Conservation (phyloP, 2,888 invertebrate species). For the Standfussiana lucernea region DNA sequence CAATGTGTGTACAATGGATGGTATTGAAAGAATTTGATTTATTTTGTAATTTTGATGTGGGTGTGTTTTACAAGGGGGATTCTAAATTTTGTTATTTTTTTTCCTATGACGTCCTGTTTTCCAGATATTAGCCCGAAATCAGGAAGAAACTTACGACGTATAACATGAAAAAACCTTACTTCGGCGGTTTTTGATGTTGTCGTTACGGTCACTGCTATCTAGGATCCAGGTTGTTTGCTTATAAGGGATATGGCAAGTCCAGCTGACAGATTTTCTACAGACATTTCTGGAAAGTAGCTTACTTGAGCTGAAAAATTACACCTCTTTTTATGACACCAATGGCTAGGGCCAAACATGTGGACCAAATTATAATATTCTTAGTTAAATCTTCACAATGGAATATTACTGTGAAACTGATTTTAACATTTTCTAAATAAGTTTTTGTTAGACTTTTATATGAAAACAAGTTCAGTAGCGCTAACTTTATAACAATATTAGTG, state of each 20-base stretch:
- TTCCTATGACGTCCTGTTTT: background rate
- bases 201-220: no score
- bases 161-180: background rate
- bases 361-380: background rate
- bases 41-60: constrained; percentile 56
- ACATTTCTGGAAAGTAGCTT: background rate
- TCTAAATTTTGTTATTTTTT: no score
- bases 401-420: background rate
- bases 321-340: background rate
- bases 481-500: constrained; percentile 51
- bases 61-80: no score
- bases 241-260: no score
- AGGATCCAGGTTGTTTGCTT: no score
- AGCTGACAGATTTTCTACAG: background rate
- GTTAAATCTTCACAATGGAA: background rate
- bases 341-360: background rate
- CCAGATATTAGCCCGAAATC: background rate
- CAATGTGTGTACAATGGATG: constrained; percentile 48
- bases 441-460: constrained; percentile 3
- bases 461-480: constrained; percentile 28
- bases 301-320: background rate
- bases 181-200: no score
- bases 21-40: constrained; percentile 58
- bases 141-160: background rate
- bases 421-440: background rate